These are phyloP conservation scores for Conchocele bisecta DNA, from an alignment of 2,888 invertebrate genomes.

Conservation along the genomic window DNA sequence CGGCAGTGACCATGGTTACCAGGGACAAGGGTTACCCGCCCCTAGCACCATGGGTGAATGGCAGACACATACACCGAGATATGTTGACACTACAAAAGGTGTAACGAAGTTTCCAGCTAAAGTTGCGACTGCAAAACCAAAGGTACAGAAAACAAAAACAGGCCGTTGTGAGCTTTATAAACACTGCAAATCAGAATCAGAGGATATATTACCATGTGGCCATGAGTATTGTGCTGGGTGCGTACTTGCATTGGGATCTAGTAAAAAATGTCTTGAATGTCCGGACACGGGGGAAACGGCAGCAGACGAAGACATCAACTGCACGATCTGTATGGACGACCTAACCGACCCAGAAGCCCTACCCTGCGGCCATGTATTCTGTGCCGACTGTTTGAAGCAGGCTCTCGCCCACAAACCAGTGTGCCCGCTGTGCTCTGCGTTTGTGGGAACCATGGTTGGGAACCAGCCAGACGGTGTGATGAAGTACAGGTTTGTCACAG, in stretches of 20 bases:
- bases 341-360: constrained; percentile 46
- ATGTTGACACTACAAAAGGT: no score
- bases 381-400: constrained; percentile 64
- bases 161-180: not conserved
- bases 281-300: not conserved
- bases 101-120: no score
- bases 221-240: constrained; percentile 31
- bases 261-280: not conserved
- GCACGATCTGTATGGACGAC: constrained; percentile 69
- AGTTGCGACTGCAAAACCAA: no score
- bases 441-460: constrained; percentile 67
- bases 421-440: constrained; percentile 71
- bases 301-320: constrained; percentile 35
- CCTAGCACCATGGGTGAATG: no score
- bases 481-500: constrained; percentile 15
- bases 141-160: not conserved
- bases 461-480: constrained; percentile 72
- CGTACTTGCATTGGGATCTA: not conserved
- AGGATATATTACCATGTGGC: constrained; percentile 10
- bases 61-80: no score
- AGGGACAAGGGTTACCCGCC: no score
- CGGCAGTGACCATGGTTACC: no score
- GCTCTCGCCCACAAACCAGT: constrained; percentile 63
- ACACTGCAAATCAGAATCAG: not conserved
- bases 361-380: constrained; percentile 70